These are phyloP conservation scores for Spinus olivaceus DNA, from an alignment of 2,797 vertebrate species.

Conservation along the genomic window DNA sequence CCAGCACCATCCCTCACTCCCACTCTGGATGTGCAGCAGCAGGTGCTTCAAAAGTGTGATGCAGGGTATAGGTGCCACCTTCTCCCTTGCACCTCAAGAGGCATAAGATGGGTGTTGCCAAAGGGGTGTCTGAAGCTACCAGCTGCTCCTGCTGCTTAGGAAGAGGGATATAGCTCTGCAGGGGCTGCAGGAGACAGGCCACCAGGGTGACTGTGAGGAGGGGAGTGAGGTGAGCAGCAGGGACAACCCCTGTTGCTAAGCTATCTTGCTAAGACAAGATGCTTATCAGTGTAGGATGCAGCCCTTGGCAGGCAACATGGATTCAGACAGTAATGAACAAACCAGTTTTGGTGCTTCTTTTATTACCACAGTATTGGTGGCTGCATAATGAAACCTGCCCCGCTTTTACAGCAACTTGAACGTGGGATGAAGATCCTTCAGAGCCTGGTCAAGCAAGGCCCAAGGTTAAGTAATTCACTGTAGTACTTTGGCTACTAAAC, in stretches of 20 bases:
- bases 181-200: not conserved
- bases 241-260: not conserved
- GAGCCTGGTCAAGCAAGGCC: not conserved
- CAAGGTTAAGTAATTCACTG: not conserved
- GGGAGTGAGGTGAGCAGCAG: not conserved
- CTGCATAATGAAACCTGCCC: not conserved
- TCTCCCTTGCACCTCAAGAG: accelerated
- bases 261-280: not conserved
- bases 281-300: not conserved
- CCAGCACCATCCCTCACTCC: not conserved
- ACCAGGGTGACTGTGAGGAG: not conserved
- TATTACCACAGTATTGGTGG: not conserved
- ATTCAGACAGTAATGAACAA: not conserved
- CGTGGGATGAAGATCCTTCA: not conserved
- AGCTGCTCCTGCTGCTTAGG: not conserved
- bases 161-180: not conserved
- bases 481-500: not conserved
- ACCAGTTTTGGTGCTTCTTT: not conserved
- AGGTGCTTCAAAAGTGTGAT: not conserved
- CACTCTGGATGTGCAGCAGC: accelerated
- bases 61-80: not conserved
- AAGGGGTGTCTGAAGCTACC: not conserved
- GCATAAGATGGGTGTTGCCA: not conserved
- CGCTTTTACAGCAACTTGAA: not conserved
- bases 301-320: not conserved